Evolutionary conservation across 1,140 invertebrate genomes (phyloP).

Genomic region (Hyles euphorbiae): DNA sequence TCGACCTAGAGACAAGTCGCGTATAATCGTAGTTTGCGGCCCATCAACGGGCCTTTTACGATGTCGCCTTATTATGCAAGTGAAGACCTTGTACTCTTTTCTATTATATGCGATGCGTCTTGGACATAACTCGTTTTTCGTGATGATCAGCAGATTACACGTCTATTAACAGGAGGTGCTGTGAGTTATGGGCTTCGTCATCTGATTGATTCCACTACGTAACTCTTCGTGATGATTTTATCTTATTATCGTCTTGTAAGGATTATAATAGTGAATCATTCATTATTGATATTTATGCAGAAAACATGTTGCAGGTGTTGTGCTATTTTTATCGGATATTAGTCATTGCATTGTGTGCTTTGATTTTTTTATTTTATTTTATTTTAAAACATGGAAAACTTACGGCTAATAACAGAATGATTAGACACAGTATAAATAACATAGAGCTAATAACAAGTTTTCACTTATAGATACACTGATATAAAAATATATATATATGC

Average conservation of each 20-base stretch:
- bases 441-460: too few relatives aligned
- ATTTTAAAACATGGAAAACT: too few relatives aligned
- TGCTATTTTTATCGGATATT: too few relatives aligned
- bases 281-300: too few relatives aligned
- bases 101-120: slow-evolving; percentile 42
- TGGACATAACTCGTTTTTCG: slow-evolving; percentile 7
- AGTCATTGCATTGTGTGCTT: too few relatives aligned
- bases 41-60: slow-evolving; percentile 52
- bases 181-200: slow-evolving; percentile 3
- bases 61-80: slow-evolving; percentile 53
- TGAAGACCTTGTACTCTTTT: slow-evolving; percentile 59
- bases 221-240: neutral
- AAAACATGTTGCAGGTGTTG: too few relatives aligned
- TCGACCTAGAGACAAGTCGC: slow-evolving; percentile 15
- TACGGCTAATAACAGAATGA: too few relatives aligned
- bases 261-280: too few relatives aligned
- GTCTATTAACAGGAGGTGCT: neutral
- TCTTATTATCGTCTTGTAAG: slow-evolving; percentile 1
- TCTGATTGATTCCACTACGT: neutral
- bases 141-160: slow-evolving; percentile 8
- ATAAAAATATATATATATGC: too few relatives aligned
- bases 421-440: too few relatives aligned
- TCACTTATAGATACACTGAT: too few relatives aligned
- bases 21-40: slow-evolving; percentile 20
- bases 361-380: too few relatives aligned